phyloP scores from a whole-genome alignment of 2,888 invertebrate genomes.

The Drosophila subquinaria region DNA sequence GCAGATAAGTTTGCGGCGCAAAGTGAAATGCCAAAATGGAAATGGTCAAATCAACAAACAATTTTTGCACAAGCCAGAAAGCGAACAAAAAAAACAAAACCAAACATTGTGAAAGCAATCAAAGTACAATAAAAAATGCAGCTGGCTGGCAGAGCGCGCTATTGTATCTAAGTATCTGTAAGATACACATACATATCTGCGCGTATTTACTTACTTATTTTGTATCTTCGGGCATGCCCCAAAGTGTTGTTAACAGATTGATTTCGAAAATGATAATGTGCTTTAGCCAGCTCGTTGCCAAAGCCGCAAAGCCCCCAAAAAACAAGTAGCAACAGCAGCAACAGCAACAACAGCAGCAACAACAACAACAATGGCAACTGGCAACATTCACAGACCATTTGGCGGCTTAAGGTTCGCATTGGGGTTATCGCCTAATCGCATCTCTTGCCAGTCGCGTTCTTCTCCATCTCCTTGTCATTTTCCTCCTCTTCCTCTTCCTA shows the following conservation, averaged over 20 bases:
- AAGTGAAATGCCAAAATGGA: constrained; percentile 43
- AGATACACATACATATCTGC: constrained; percentile 34
- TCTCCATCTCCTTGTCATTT: background rate
- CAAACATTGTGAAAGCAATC: constrained; percentile 49
- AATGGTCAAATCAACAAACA: constrained; percentile 75
- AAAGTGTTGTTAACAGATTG: constrained; percentile 83
- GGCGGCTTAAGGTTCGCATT: constrained; percentile 78
- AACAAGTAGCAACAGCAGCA: constrained; percentile 50
- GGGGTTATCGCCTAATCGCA: constrained; percentile 81
- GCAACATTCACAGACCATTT: constrained; percentile 81
- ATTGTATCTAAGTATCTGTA: constrained; percentile 8
- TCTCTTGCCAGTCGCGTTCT: constrained; percentile 53
- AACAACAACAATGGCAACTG: constrained; percentile 52
- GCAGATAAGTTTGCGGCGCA: constrained; percentile 61
- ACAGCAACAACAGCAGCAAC: constrained; percentile 19
- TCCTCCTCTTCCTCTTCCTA: background rate
- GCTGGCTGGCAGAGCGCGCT: background rate
- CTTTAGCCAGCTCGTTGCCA: constrained; percentile 59
- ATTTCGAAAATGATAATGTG: constrained; percentile 78
- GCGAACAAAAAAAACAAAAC: background rate
- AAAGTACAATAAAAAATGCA: constrained; percentile 61
- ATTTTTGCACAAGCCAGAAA: constrained; percentile 49
- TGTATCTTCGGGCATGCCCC: constrained; percentile 45
- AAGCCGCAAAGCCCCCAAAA: constrained; percentile 69
- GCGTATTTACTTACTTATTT: constrained; percentile 39